These are phyloP conservation scores for Drosophila ogumai DNA, from an alignment of 1,140 invertebrate genomes.

Conservation along the genomic window DNA sequence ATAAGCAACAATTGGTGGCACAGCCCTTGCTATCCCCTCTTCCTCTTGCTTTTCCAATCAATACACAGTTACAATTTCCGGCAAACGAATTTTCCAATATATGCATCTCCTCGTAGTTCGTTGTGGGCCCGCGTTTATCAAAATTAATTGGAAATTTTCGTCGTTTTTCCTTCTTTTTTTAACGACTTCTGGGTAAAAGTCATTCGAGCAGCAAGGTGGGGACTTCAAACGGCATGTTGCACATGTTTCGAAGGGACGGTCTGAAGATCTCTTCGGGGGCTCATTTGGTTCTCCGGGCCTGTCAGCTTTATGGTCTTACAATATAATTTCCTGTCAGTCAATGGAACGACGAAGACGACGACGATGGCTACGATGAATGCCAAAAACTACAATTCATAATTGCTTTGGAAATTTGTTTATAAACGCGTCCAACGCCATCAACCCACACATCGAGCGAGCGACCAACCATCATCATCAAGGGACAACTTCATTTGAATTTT, in stretches of 20 bases:
- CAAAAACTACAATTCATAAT: conserved; percentile 79
- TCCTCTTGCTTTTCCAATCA: conserved; percentile 43
- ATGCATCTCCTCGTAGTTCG: conserved; percentile 26
- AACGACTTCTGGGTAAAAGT: conserved; percentile 83
- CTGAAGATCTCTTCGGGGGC: conserved; percentile 36
- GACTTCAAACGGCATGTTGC: conserved; percentile 68
- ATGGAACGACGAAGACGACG: conserved; percentile 15
- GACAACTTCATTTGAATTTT: conserved; percentile 82
- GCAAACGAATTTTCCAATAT: conserved; percentile 44
- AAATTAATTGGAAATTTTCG: conserved; percentile 84
- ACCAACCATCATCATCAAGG: conserved; percentile 14
- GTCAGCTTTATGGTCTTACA: conserved; percentile 76
- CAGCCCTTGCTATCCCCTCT: neutral
- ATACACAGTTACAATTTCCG: conserved; percentile 71
- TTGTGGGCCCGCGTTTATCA: conserved; percentile 72
- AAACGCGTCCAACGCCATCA: conserved; percentile 30
- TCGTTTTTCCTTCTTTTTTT: conserved; percentile 59
- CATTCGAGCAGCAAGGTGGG: conserved; percentile 53
- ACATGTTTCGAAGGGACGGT: conserved; percentile 57
- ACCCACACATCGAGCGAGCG: neutral
- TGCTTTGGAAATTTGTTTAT: conserved; percentile 76
- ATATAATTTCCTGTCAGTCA: conserved; percentile 80
- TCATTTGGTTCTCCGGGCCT: conserved; percentile 47
- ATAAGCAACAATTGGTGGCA: conserved; percentile 78
- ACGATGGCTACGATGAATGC: conserved; percentile 30